Conservation (phyloP, 2,888 invertebrate genomes). For the Zootermopsis nevadensis region DNA sequence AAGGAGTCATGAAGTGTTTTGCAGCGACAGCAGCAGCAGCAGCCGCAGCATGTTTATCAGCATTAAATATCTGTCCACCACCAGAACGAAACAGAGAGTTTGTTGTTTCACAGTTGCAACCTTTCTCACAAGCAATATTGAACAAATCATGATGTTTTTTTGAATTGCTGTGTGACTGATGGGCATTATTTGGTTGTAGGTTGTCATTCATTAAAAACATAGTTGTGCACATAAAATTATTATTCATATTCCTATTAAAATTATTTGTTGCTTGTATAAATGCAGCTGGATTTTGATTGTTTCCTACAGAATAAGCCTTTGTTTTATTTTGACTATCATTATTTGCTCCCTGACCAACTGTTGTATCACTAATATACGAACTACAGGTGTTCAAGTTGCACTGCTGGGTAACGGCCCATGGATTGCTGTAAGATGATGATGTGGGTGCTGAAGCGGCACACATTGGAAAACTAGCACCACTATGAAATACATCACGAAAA, state of each 20-base stretch:
- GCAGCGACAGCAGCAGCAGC: conserved; percentile 58
- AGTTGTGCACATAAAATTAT: conserved; percentile 54
- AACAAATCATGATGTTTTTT: conserved; percentile 56
- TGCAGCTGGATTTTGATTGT: conserved; percentile 3
- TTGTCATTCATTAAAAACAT: conserved; percentile 55
- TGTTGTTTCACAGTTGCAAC: conserved; percentile 62
- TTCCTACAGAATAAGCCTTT: conserved; percentile 13
- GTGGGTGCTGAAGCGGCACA: conserved; percentile 46
- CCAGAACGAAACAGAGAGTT: conserved; percentile 60
- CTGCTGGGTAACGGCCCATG: conserved; percentile 46
- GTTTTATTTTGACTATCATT: conserved; percentile 24
- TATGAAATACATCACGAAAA: conserved; percentile 50
- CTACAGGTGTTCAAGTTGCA: conserved; percentile 47
- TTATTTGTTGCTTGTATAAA: conserved; percentile 33
- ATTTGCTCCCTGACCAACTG: background rate
- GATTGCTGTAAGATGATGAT: conserved; percentile 39
- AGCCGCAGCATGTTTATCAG: conserved; percentile 62
- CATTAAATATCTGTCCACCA: conserved; percentile 62
- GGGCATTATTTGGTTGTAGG: conserved; percentile 52
- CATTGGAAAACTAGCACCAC: conserved; percentile 48
- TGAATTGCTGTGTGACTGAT: conserved; percentile 47
- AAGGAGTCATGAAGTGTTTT: conserved; percentile 77
- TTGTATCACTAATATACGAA: conserved; percentile 36
- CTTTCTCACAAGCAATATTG: conserved; percentile 55
- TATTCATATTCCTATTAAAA: conserved; percentile 52